A percentile compares a stretch with the other conserved stretches of the same genome.
Evolutionary conservation across 2,113 vertebrate species (phyloP).

Genomic region (Epinephelus fuscoguttatus): DNA sequence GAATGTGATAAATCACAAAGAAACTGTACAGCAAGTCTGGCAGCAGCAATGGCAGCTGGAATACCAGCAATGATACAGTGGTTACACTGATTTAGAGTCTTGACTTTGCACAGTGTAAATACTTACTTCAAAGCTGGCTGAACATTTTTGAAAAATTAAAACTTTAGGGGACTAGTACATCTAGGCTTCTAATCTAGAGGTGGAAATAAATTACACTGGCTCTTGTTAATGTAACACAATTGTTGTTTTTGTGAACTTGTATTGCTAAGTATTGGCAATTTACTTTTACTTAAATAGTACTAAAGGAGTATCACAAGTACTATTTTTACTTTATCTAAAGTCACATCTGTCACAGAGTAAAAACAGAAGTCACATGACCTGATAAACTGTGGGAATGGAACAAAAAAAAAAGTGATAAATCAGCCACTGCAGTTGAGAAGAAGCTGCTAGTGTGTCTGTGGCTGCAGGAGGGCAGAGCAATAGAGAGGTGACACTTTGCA

Average conservation of each 20-base stretch:
- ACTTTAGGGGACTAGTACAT: not conserved
- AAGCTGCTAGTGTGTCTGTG: no score
- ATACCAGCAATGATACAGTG: not conserved
- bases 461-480: no score
- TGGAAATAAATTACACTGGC: not conserved
- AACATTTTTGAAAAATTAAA: not conserved
- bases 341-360: not conserved
- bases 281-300: not conserved
- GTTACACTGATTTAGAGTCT: not conserved
- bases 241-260: not conserved
- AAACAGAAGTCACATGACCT: not conserved
- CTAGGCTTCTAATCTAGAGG: not conserved
- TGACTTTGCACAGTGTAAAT: not conserved
- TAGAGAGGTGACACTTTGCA: no score
- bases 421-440: no score
- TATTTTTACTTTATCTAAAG: not conserved
- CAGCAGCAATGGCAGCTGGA: constrained; percentile 2
- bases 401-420: no score
- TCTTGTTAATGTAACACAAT: not conserved
- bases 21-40: constrained; percentile 20
- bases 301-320: not conserved
- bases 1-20: constrained; percentile 69
- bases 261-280: not conserved
- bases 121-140: not conserved
- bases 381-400: no score